These are phyloP conservation scores for Ramphastos sulfuratus DNA, from an alignment of 2,113 vertebrate genomes.

Conservation along the genomic window DNA sequence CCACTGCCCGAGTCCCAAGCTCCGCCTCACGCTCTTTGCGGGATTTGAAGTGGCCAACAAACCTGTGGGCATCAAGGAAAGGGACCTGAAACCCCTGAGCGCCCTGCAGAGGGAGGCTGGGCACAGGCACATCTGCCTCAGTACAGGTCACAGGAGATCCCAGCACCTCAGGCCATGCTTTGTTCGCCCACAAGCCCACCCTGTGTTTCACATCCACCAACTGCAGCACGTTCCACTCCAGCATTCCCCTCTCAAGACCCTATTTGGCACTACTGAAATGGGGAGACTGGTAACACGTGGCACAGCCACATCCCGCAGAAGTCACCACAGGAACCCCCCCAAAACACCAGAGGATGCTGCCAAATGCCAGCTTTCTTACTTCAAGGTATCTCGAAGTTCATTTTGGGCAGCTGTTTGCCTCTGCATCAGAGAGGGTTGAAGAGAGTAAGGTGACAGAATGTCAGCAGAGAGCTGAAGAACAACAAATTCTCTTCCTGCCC, in stretches of 20 bases:
- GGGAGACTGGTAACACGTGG: neutral
- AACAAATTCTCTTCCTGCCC: neutral
- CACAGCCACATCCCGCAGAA: neutral
- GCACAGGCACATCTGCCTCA: neutral
- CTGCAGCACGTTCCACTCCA: no score
- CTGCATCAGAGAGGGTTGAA: no score
- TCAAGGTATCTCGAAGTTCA: neutral
- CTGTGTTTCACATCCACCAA: neutral
- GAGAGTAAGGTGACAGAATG: neutral
- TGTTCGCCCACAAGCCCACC: neutral
- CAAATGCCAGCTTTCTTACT: neutral
- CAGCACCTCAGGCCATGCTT: neutral
- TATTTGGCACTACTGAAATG: neutral
- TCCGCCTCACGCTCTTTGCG: constrained; percentile 91
- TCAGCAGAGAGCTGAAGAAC: neutral
- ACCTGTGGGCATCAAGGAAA: constrained; percentile 73
- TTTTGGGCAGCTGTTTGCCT: neutral
- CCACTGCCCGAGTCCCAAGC: constrained; percentile 83
- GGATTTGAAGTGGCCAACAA: constrained; percentile 96
- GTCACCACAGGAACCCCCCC: neutral
- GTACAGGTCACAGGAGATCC: neutral
- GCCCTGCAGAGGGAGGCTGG: neutral
- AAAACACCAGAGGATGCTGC: neutral
- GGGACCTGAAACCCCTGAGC: neutral
- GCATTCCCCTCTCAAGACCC: neutral